Percentiles rank a stretch among this genome's conserved stretches.
These are phyloP conservation scores for Atrina japonica DNA, from an alignment of 2,888 invertebrate genomes.

Conservation along the genomic window DNA sequence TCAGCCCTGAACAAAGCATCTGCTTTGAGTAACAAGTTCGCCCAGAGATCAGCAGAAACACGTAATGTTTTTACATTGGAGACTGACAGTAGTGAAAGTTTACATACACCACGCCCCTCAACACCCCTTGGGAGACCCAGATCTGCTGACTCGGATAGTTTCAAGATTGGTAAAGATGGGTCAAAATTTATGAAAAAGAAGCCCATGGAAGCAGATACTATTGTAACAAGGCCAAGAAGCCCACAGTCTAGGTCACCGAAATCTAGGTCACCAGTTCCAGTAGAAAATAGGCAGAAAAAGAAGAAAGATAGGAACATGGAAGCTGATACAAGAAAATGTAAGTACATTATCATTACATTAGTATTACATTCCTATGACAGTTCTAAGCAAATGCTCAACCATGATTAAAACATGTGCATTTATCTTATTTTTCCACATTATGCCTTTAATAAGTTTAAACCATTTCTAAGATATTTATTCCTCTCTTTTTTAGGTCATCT, in stretches of 20 bases:
- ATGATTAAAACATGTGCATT: too few relatives aligned
- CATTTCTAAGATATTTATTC: too few relatives aligned
- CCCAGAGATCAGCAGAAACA: slow-evolving; percentile 45
- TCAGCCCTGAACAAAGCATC: slow-evolving; percentile 65
- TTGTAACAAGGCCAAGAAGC: background rate
- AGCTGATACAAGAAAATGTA: too few relatives aligned
- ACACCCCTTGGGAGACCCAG: slow-evolving; percentile 25
- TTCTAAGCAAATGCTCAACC: too few relatives aligned
- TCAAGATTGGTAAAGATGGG: slow-evolving; percentile 61
- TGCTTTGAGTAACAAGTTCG: slow-evolving; percentile 64
- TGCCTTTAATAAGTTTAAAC: too few relatives aligned
- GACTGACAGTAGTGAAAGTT: slow-evolving; percentile 67
- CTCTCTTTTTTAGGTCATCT: too few relatives aligned
- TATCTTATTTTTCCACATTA: too few relatives aligned
- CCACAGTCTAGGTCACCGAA: slow-evolving; percentile 13
- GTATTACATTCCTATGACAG: too few relatives aligned
- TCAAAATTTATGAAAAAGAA: slow-evolving; percentile 65
- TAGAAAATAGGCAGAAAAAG: slow-evolving; percentile 2
- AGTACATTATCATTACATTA: too few relatives aligned
- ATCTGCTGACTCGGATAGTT: slow-evolving; percentile 52
- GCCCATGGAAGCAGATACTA: slow-evolving; percentile 36
- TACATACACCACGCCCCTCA: slow-evolving; percentile 37
- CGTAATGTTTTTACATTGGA: slow-evolving; percentile 56
- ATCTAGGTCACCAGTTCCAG: slow-evolving; percentile 2
- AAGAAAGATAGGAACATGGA: too few relatives aligned